Percentiles rank a stretch among this genome's conserved stretches.
Conservation (phyloP, 2,888 invertebrate genomes). For the Antheraea yamamai region DNA sequence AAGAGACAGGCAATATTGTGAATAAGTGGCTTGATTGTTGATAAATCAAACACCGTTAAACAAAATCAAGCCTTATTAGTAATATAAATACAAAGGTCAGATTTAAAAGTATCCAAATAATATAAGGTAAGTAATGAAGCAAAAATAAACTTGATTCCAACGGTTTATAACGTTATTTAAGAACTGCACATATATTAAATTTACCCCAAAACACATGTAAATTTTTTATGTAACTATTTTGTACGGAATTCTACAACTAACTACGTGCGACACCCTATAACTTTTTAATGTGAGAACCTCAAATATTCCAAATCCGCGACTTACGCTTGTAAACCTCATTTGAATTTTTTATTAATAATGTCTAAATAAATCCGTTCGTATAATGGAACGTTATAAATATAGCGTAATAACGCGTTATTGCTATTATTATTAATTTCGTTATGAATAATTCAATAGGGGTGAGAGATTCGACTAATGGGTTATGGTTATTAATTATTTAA, state of each 20-base stretch:
- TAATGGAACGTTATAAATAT: conserved; percentile 56
- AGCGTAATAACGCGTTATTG: conserved; percentile 56
- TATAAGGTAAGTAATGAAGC: not conserved
- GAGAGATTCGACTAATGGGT: conserved; percentile 24
- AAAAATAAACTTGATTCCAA: not conserved
- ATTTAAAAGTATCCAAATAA: not conserved
- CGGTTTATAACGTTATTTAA: not conserved
- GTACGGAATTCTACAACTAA: conserved; percentile 14
- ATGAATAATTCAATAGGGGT: conserved; percentile 71
- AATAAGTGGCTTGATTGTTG: not conserved
- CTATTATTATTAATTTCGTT: conserved; percentile 73
- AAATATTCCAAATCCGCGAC: conserved; percentile 68
- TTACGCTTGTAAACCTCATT: conserved; percentile 71
- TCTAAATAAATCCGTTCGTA: conserved; percentile 49
- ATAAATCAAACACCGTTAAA: not conserved
- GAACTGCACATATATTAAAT: not conserved
- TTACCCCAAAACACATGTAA: not conserved
- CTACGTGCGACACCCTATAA: conserved; percentile 20
- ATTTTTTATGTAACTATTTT: not conserved
- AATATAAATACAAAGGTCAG: not conserved
- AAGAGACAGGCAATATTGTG: not conserved
- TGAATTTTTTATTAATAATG: conserved; percentile 51
- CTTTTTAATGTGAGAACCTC: conserved; percentile 67
- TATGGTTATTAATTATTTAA: conserved; percentile 18
- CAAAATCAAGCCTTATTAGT: not conserved